Evolutionary conservation across 2,797 vertebrate species (phyloP).

Genomic region (Melanotaenia maccullochi): DNA sequence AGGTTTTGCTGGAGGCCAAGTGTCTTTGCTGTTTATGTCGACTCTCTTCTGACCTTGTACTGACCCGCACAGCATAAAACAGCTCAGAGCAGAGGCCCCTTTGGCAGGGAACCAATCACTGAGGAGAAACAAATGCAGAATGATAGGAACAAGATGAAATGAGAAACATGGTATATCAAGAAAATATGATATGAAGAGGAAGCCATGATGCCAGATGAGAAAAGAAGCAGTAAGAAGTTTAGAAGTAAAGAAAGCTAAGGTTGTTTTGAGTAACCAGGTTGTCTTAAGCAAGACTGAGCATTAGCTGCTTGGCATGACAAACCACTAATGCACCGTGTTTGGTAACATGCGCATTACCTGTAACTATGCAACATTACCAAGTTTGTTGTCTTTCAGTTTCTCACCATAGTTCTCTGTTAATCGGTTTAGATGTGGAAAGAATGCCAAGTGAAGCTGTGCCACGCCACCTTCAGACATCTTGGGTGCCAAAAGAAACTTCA

Average conservation of each 20-base stretch:
- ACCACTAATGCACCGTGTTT: slow-evolving; percentile 12
- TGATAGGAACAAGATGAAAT: slow-evolving; percentile 30
- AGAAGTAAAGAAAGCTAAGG: neutral
- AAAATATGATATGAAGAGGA: slow-evolving; percentile 40
- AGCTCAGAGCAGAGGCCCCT: slow-evolving; percentile 35
- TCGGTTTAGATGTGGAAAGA: no score
- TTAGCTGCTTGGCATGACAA: slow-evolving; percentile 15
- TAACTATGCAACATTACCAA: neutral
- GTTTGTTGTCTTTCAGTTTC: neutral
- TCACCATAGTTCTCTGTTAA: neutral
- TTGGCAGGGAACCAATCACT: slow-evolving; percentile 44
- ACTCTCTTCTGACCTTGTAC: slow-evolving; percentile 51
- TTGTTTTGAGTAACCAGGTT: slow-evolving; percentile 40
- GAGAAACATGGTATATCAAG: slow-evolving; percentile 26
- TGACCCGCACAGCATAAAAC: slow-evolving; percentile 52
- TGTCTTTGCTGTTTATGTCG: slow-evolving; percentile 47
- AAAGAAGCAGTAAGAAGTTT: slow-evolving; percentile 18
- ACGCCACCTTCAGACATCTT: no score
- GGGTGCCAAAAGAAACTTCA: no score
- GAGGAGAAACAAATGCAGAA: slow-evolving; percentile 45
- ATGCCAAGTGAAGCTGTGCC: no score
- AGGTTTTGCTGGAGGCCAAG: slow-evolving; percentile 48
- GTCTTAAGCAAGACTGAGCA: slow-evolving; percentile 28
- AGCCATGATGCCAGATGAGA: slow-evolving; percentile 40
- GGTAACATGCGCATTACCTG: neutral